Evolutionary conservation across 2,113 vertebrate species (phyloP).

Genomic region (Phrynosoma blainvillii): DNA sequence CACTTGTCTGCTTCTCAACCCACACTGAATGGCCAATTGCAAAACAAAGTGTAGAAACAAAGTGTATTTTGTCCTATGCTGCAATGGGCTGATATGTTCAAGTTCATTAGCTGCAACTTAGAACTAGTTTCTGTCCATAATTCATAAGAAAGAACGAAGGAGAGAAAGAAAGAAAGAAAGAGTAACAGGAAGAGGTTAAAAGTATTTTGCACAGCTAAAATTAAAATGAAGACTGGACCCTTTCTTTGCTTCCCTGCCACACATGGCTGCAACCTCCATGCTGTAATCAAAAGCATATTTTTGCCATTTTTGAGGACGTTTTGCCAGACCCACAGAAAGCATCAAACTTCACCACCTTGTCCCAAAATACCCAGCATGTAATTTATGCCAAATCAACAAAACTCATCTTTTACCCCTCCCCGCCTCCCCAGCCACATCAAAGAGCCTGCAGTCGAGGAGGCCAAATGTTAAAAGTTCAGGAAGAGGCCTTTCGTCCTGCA

Average conservation of each 20-base stretch:
- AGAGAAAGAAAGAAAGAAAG: conserved; percentile 46
- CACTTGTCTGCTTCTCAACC: too few species aligned
- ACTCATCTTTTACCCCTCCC: conserved; percentile 74
- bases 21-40: not conserved
- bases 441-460: conserved; percentile 68
- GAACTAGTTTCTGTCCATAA: conserved; percentile 61
- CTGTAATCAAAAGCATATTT: conserved; percentile 87
- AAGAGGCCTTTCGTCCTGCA: conserved; percentile 49
- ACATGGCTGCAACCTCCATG: conserved; percentile 69
- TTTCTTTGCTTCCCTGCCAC: conserved; percentile 67
- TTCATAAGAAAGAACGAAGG: conserved; percentile 31
- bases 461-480: conserved; percentile 69
- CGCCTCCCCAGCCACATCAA: conserved; percentile 68
- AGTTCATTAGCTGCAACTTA: conserved; percentile 68
- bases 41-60: not conserved
- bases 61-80: conserved; percentile 56
- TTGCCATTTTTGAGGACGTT: conserved; percentile 72
- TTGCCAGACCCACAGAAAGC: conserved; percentile 76
- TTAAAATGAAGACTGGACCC: conserved; percentile 67
- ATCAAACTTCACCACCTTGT: conserved; percentile 62
- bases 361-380: conserved; percentile 81
- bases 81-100: conserved; percentile 69
- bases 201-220: conserved; percentile 66
- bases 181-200: conserved; percentile 73
- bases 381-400: conserved; percentile 80